Evolutionary conservation across 2,888 invertebrate species (phyloP).

Genomic region (Ectemnius cavifrons): DNA sequence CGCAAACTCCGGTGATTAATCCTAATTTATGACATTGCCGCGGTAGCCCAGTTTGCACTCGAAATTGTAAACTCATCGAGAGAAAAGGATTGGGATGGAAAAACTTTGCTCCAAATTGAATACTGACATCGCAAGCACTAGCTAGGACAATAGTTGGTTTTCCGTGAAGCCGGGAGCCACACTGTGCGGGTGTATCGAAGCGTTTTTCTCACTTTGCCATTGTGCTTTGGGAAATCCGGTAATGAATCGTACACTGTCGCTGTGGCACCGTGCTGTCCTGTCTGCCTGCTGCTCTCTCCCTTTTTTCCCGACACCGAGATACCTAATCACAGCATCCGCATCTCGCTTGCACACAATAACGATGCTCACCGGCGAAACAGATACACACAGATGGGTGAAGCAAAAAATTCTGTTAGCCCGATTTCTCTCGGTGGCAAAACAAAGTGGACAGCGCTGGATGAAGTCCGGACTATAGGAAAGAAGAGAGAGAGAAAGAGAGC

Average conservation of each 20-base stretch:
- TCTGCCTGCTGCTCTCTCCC: neutral
- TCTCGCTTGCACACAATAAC: conserved; percentile 19
- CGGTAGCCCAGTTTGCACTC: conserved; percentile 2
- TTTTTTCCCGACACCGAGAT: conserved; percentile 4
- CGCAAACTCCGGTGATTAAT: conserved; percentile 38
- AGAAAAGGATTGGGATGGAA: neutral
- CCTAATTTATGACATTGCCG: conserved; percentile 35
- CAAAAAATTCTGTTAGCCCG: neutral
- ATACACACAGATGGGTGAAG: neutral
- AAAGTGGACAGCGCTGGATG: too few relatives aligned
- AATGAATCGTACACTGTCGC: conserved; percentile 31
- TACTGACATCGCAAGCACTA: conserved; percentile 13
- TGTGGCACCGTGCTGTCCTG: neutral
- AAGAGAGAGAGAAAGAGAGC: neutral
- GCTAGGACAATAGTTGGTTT: conserved; percentile 13
- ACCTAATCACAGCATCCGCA: conserved; percentile 12
- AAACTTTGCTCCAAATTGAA: neutral
- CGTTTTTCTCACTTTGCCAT: conserved; percentile 18
- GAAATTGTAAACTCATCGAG: neutral
- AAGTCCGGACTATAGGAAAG: neutral
- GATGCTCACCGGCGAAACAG: conserved; percentile 5
- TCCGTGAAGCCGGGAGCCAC: conserved; percentile 7
- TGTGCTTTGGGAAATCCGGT: conserved; percentile 20
- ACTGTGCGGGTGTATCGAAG: conserved; percentile 15
- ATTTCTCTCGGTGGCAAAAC: neutral